Conservation (phyloP, 2,888 invertebrate genomes). For the Acanthopleura granulata region DNA sequence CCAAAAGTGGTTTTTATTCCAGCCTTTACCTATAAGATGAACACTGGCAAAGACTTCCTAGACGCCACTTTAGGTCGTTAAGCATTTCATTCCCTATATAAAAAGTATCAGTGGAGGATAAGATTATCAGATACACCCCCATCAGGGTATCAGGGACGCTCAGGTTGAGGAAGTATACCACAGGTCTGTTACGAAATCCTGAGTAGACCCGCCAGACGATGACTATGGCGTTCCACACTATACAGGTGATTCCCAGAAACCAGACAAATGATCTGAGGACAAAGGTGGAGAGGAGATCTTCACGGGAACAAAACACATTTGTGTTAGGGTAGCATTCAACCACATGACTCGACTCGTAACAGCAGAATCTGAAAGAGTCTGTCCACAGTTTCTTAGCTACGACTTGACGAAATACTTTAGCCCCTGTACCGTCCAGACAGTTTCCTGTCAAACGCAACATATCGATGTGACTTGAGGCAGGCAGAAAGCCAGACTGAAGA, state of each 20-base stretch:
- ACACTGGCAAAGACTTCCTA: background rate
- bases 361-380: background rate
- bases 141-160: background rate
- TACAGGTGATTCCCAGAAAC: background rate
- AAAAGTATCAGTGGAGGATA: background rate
- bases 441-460: conserved; percentile 14
- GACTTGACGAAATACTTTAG: background rate
- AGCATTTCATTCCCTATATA: background rate
- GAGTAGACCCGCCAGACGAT: conserved; percentile 20
- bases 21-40: too few relatives aligned
- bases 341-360: background rate
- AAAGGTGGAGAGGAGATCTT: background rate
- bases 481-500: conserved; percentile 25
- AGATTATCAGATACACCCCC: background rate
- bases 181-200: conserved; percentile 28
- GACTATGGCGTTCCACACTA: background rate
- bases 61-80: background rate
- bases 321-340: background rate
- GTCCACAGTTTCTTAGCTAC: background rate
- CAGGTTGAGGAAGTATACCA: background rate
- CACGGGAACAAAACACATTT: background rate
- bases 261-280: background rate
- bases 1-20: too few relatives aligned
- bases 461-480: conserved; percentile 9
- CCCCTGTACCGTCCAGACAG: background rate